These are phyloP conservation scores for Perodicticus potto DNA, from an alignment of 2,797 vertebrate genomes.

Conservation along the genomic window DNA sequence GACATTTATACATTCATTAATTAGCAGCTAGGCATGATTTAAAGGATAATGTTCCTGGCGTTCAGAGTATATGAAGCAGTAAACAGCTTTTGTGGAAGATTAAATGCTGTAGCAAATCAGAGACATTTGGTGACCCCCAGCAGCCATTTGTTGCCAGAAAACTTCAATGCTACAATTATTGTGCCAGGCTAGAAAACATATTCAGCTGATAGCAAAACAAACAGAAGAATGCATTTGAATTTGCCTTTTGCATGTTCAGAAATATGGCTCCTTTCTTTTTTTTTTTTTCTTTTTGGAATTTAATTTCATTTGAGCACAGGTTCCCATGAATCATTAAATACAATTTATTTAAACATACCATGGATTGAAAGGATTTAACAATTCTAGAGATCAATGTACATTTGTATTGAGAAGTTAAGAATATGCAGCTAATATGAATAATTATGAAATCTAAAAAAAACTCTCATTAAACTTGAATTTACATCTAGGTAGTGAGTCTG, in stretches of 20 bases:
- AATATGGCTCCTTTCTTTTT: constrained; percentile 20
- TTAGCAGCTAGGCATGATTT: constrained; percentile 83
- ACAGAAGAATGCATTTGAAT: constrained; percentile 69
- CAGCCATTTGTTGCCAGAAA: constrained; percentile 80
- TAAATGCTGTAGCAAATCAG: constrained; percentile 84
- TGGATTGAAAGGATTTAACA: not conserved
- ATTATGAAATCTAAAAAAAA: not conserved
- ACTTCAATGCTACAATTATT: constrained; percentile 75
- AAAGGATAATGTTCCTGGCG: constrained; percentile 77
- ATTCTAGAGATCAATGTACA: not conserved
- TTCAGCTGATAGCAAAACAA: constrained; percentile 72
- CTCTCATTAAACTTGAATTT: not conserved
- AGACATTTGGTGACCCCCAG: constrained; percentile 84
- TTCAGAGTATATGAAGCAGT: constrained; percentile 81
- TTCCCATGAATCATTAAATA: constrained; percentile 45
- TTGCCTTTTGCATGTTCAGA: constrained; percentile 61
- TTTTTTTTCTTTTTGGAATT: not conserved
- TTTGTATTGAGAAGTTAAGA: not conserved
- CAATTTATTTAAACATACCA: not conserved
- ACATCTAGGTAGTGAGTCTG: not conserved
- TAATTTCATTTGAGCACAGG: constrained; percentile 63
- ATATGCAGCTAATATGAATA: constrained; percentile 5
- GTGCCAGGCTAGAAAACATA: constrained; percentile 70
- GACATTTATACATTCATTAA: constrained; percentile 82
- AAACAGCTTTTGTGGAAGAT: constrained; percentile 85